Evolutionary conservation across 2,888 invertebrate species (phyloP), one percentile per base, ranked within the genome.

Genomic region (Leptopterna dolabrata): DNA sequence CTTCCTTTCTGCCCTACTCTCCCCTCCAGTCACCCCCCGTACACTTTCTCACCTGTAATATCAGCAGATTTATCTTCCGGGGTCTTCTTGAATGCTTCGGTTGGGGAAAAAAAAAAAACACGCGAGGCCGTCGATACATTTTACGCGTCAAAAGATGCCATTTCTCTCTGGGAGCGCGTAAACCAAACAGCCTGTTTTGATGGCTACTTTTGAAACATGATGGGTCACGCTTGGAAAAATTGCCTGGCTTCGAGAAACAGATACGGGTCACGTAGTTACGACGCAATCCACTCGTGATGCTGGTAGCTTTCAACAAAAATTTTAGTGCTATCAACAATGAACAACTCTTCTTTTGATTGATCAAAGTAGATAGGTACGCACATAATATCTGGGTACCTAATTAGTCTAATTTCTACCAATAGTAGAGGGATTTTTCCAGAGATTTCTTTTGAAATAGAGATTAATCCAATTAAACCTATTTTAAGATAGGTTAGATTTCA

Each of bases 51-150:
- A 41, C 73, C 73, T 73, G 73, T 19, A 19, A 41, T 13, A 36
- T 16, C 73, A 6, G 19, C 16, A 73, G 36, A 73, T 73, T 73
- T 73, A 73, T 73, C 73, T 73, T 73, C 36, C 73, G 51, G n/a
- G 51, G 51, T n/a, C 63, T 16, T 24, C 63, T 63, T 63, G 24
- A 63, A 63, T 27, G 63, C 63, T 24, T 63, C 63, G 11, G 24
- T 63, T n/a, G n/a, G n/a, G n/a, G n/a, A n/a, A n/a, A n/a, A n/a
- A n/a, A 27, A 24, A 63, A 63, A 63, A 11, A 19, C 9, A 51
- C 63, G 24, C 63, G 27, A 63, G 24, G 11, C 24, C 63, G 27
- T 13, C 63, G 24, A 63, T 63, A 63, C 63, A 63, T 63, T 63
- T 24, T 63, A n/a, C 16, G 51, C 51, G 51, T 51, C 51, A 51